Conservation (phyloP, 1,140 invertebrate genomes). For the Pteromalus puparum region DNA sequence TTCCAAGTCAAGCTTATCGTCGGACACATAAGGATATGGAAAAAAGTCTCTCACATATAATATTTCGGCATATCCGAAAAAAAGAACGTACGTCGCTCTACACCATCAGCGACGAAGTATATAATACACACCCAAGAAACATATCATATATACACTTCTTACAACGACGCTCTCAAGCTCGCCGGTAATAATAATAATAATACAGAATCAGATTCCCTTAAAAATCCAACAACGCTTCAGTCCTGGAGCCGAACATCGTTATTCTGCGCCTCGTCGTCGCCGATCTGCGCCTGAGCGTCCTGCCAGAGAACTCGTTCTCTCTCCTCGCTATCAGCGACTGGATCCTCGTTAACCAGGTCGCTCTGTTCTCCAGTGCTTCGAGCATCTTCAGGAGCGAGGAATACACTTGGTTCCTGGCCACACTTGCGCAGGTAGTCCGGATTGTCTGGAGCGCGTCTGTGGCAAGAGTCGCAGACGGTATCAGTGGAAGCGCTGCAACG, state of each 20-base stretch:
- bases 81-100: no score
- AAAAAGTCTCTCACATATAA: no score
- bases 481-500: conserved; percentile 69
- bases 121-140: no score
- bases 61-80: no score
- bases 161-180: no score
- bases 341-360: conserved; percentile 67
- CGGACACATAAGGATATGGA: no score
- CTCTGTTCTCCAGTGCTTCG: conserved; percentile 68
- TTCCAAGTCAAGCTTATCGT: no score
- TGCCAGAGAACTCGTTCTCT: conserved; percentile 63
- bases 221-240: conserved; percentile 52
- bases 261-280: conserved; percentile 25
- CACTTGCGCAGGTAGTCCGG: conserved; percentile 69
- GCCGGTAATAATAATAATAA: no score
- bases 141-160: no score
- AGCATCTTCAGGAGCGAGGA: conserved; percentile 72
- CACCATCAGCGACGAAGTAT: no score
- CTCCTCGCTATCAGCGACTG: conserved; percentile 55
- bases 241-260: conserved; percentile 28
- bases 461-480: conserved; percentile 76
- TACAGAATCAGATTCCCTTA: conserved; percentile 36
- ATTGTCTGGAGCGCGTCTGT: conserved; percentile 67
- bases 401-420: conserved; percentile 58
- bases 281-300: conserved; percentile 62